Percentiles rank a stretch among this genome's conserved stretches.
These are phyloP conservation scores for Drosophila pectinifera DNA, from an alignment of 1,140 invertebrate species.

Conservation along the genomic window DNA sequence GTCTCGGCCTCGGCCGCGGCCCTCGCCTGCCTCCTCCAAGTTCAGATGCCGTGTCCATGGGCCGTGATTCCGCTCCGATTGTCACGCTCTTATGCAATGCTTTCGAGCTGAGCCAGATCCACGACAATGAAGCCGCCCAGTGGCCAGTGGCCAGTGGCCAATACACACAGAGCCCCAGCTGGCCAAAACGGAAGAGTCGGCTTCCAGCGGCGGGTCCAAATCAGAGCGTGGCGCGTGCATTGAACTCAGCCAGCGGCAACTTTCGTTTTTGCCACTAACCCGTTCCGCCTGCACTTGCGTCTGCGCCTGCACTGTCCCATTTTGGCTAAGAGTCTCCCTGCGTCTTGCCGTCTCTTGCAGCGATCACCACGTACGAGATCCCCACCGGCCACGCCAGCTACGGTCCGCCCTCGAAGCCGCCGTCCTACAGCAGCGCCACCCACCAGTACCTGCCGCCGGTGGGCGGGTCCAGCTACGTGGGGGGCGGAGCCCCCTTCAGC, in stretches of 20 bases:
- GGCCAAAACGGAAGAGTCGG: slow-evolving; percentile 73
- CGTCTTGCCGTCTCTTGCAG: slow-evolving; percentile 66
- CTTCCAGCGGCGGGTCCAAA: slow-evolving; percentile 45
- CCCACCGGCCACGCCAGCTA: slow-evolving; percentile 77
- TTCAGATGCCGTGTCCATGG: slow-evolving; percentile 1
- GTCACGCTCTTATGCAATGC: slow-evolving; percentile 45
- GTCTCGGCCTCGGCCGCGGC: slow-evolving; percentile 10
- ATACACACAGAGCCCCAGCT: slow-evolving; percentile 28
- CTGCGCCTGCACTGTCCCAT: too few species aligned
- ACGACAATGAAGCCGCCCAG: slow-evolving; percentile 70
- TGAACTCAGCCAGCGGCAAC: slow-evolving; percentile 66
- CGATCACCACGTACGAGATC: slow-evolving; percentile 82
- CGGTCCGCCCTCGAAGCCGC: slow-evolving; percentile 81
- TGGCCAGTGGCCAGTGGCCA: too few species aligned
- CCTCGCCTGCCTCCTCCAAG: slow-evolving; percentile 30
- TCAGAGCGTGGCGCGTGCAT: slow-evolving; percentile 50
- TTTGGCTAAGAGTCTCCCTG: slow-evolving; percentile 41
- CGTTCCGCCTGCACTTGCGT: slow-evolving; percentile 48
- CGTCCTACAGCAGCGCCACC: slow-evolving; percentile 77
- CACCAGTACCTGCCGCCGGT: slow-evolving; percentile 79
- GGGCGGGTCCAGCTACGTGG: slow-evolving; percentile 61
- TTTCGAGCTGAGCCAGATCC: slow-evolving; percentile 42
- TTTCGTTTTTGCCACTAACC: slow-evolving; percentile 73
- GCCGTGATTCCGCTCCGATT: slow-evolving; percentile 32
- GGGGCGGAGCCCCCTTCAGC: slow-evolving; percentile 74